Evolutionary conservation across 2,797 vertebrate species (phyloP), one percentile per base, ranked within the genome.

Genomic region (Microctenopoma stevenorrisi): DNA sequence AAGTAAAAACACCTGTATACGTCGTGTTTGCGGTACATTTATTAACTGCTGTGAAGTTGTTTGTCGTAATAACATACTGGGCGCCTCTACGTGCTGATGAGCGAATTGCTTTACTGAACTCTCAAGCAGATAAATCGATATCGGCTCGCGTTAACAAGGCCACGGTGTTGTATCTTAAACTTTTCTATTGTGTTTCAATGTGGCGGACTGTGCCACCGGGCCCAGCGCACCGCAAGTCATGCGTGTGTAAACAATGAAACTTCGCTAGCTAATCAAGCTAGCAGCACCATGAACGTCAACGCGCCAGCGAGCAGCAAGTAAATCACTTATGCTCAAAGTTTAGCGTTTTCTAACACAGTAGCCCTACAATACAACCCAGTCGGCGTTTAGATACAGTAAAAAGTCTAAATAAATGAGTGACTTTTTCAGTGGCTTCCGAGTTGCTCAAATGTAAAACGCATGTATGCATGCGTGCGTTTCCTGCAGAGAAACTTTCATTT

Each of bases 401-500:
- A 11, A 4, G 5, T 33, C 46, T 33, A 16, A 51, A 37, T 16
- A 16, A 40, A 11, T 7, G 0, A 28, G 4, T 15, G 37, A 10
- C 0, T 6, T 63, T 18, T 63, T n/a, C 5, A 25, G 71, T 72
- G 18, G 67, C 63, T 53, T 42, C 46, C 58, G 55, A 77, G 18
- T 75, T 58, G 74, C 62, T 46, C 52, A 65, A 71, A 53, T 67
- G 70, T 48, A 63, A 40, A 44, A 55, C 72, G 80, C 72, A 55
- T 78, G 72, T 16, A 38, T 66, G 83, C 72, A 59, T 60, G 81
- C 80, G 68, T 76, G 73, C 77, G 81, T 89, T 92, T 88, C 89
- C 88, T 92, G 95, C 94, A 86, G 26, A 46, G 52, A 86, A 95
- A 95, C 94, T 96, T 95, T 94, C 93, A 93, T 92, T 89, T 91